Conservation (phyloP, 2,113 vertebrate genomes). For the Apteryx mantelli region DNA sequence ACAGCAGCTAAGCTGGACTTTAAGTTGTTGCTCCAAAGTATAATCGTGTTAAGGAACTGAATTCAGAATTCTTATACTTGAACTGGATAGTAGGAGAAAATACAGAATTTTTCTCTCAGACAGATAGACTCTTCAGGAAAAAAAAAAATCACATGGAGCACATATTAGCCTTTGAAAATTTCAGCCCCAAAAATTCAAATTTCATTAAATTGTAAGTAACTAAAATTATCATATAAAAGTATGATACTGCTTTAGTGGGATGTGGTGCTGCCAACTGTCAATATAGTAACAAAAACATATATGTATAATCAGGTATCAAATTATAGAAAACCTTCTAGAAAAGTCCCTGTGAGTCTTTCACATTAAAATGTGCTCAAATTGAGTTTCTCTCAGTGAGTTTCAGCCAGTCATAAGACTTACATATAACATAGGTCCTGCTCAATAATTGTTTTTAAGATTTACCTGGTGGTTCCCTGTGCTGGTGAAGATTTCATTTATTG, state of each 20-base stretch:
- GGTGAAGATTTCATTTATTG: neutral
- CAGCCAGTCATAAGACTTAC: neutral
- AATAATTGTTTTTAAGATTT: conserved; percentile 1
- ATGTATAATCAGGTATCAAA: neutral
- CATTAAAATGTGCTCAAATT: neutral
- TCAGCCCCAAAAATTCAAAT: neutral
- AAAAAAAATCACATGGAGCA: neutral
- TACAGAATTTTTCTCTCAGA: neutral
- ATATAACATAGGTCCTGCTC: neutral
- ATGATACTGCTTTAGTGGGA: neutral
- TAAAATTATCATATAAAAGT: neutral
- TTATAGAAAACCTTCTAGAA: neutral
- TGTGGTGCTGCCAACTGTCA: neutral
- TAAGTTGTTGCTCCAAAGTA: neutral
- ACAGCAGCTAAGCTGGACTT: neutral
- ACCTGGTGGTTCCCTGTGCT: neutral
- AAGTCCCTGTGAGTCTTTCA: neutral
- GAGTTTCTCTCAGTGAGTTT: neutral
- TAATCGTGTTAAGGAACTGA: neutral
- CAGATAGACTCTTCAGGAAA: neutral
- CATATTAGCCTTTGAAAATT: neutral
- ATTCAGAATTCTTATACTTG: neutral
- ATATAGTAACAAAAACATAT: neutral
- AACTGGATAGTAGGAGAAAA: neutral
- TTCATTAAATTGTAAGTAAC: neutral